Conservation (phyloP, 2,113 vertebrate genomes). For the Speoplatyrhinus poulsoni region DNA sequence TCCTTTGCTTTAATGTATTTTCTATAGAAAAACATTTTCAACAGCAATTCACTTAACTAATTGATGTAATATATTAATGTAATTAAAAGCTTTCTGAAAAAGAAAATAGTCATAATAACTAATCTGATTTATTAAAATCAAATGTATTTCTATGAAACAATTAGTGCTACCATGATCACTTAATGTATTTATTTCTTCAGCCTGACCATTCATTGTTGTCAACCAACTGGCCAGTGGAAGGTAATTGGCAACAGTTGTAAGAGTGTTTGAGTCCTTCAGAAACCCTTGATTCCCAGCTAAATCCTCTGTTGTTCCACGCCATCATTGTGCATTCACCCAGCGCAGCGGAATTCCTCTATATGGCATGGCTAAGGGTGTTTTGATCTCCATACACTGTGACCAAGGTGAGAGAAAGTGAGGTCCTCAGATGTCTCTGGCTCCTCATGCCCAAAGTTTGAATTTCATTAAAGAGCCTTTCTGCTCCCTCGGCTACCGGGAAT, state of each 20-base stretch:
- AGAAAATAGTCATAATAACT: too few species aligned
- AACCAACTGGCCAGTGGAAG: slow-evolving; percentile 14
- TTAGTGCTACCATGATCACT: too few species aligned
- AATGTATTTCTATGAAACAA: too few species aligned
- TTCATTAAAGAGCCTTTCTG: slow-evolving; percentile 73
- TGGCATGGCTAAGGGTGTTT: slow-evolving; percentile 61
- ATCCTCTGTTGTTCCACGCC: slow-evolving; percentile 56
- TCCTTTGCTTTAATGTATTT: too few species aligned
- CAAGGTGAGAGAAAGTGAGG: slow-evolving; percentile 67
- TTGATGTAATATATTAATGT: too few species aligned
- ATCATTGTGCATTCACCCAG: slow-evolving; percentile 65
- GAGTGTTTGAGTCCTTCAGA: slow-evolving; percentile 52
- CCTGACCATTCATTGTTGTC: slow-evolving; percentile 16
- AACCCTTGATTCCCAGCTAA: slow-evolving; percentile 51
- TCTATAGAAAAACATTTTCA: too few species aligned
- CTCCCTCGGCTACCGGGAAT: slow-evolving; percentile 68
- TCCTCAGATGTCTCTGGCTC: slow-evolving; percentile 70
- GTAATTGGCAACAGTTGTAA: slow-evolving; percentile 47
- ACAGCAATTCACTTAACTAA: too few species aligned
- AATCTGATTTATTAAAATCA: too few species aligned
- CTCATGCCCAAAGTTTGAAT: slow-evolving; percentile 75
- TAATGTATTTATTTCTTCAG: background rate
- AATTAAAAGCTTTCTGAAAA: too few species aligned
- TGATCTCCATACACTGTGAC: slow-evolving; percentile 64
- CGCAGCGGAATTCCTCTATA: slow-evolving; percentile 48